These are phyloP conservation scores for Muntiacus reevesi DNA, from an alignment of 2,113 vertebrate species.

Conservation along the genomic window DNA sequence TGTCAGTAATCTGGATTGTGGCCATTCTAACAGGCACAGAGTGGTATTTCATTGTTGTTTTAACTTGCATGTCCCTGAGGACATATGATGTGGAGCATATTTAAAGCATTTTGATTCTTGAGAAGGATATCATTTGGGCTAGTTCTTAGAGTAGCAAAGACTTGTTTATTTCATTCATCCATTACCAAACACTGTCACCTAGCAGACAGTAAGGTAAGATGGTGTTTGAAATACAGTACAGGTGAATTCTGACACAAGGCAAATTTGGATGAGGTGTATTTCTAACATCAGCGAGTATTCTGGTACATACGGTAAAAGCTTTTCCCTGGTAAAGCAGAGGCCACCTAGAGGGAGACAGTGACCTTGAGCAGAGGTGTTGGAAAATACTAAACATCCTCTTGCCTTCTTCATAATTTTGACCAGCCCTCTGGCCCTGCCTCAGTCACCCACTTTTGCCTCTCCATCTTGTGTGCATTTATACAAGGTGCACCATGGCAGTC, in stretches of 20 bases:
- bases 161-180: background rate
- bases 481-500: background rate
- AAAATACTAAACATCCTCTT: background rate
- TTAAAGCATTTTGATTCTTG: background rate
- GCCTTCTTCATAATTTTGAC: background rate
- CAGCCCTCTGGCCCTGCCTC: background rate
- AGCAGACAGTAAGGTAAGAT: background rate
- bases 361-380: background rate
- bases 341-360: background rate
- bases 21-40: background rate
- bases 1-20: background rate
- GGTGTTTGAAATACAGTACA: background rate
- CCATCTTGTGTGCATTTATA: background rate
- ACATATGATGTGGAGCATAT: background rate
- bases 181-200: background rate
- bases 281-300: background rate
- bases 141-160: background rate
- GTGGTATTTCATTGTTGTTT: background rate
- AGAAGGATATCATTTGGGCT: background rate
- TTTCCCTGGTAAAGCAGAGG: background rate
- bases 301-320: background rate
- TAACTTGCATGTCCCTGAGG: background rate
- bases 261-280: background rate
- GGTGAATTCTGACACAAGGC: background rate
- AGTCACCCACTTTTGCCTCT: background rate